Evolutionary conservation across 2,797 vertebrate species (phyloP), one percentile per base, ranked within the genome.

Genomic region (Sebastes matsubarae): DNA sequence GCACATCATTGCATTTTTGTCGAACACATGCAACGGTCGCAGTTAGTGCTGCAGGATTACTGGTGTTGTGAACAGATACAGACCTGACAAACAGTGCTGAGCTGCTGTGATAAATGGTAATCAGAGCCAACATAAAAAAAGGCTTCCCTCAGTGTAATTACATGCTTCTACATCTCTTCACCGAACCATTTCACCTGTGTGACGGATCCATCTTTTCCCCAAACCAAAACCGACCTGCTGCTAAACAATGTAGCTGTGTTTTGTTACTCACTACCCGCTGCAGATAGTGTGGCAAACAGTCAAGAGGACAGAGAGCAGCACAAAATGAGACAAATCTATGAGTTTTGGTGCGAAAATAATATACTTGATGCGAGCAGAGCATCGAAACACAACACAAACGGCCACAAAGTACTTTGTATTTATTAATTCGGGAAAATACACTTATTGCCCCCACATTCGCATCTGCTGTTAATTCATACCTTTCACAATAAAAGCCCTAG

Each of bases 41-140:
- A 34, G 72, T 24, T 16, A 8, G n/a, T 50, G 65, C 59, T 25
- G 59, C 14, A 27, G 68, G 54, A 27, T 72, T 52, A 52, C 30
- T 27, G 76, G 3, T 16, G 24, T 61, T 79, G 55, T 59, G 52
- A 85, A 63, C 74, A 71, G 79, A 78, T 78, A 55, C 54, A 60
- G 77, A 72, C 30, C 42, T 52, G 55, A 64, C 67, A 64, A 86
- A 69, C 34, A 61, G 38, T 3, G 32, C 65, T 75, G 65, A 76
- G 77, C 86, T 55, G 77, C 76, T 74, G 71, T 57, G 61, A 74
- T 75, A 50, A 85, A 83, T 66, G 64, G 63, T 75, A 80, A 83
- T 83, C 59, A 78, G 74, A 81, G 42, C 27, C 72, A 68, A 60
- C 67, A 60, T 81, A 57, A 79, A 57, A 74, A 42, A 84, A 59